phyloP scores from a whole-genome alignment of 64 coral and sea anemone genomes.

The Montipora capricornis region DNA sequence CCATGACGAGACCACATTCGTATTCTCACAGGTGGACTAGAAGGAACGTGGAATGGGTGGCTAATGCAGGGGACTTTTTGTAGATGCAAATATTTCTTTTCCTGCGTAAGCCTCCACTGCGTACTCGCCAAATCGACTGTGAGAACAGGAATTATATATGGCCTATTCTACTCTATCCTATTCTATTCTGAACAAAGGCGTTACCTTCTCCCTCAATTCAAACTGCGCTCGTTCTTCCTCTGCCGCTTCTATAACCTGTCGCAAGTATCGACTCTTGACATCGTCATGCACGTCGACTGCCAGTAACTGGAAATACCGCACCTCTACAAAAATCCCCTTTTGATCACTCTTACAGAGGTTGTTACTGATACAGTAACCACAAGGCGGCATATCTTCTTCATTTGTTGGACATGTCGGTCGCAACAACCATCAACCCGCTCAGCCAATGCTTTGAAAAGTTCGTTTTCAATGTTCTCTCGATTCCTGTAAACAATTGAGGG shows the following conservation, averaged over 20 bases:
- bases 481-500: constrained; percentile 23
- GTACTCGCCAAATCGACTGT: too few species aligned
- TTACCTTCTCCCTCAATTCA: constrained; percentile 78
- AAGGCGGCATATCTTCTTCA: constrained; percentile 19
- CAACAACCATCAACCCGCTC: constrained; percentile 85
- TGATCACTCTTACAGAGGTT: constrained; percentile 54
- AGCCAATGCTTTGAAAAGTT: constrained; percentile 71
- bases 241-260: constrained; percentile 83
- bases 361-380: constrained; percentile 59
- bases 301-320: constrained; percentile 88
- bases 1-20: too few species aligned
- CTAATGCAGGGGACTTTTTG: too few species aligned
- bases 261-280: constrained; percentile 80
- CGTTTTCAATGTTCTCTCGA: constrained; percentile 68
- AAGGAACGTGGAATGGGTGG: too few species aligned
- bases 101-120: too few species aligned
- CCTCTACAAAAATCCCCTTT: constrained; percentile 85
- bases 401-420: constrained; percentile 5
- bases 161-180: too few species aligned
- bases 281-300: constrained; percentile 76
- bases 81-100: too few species aligned
- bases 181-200: too few species aligned
- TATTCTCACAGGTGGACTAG: too few species aligned
- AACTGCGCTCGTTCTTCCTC: constrained; percentile 86
- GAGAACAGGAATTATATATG: too few species aligned